A percentile compares a stretch with the other conserved stretches of the same genome.
These are phyloP conservation scores for Rhynchotus rufescens DNA, from an alignment of 2,797 vertebrate species.

Conservation along the genomic window DNA sequence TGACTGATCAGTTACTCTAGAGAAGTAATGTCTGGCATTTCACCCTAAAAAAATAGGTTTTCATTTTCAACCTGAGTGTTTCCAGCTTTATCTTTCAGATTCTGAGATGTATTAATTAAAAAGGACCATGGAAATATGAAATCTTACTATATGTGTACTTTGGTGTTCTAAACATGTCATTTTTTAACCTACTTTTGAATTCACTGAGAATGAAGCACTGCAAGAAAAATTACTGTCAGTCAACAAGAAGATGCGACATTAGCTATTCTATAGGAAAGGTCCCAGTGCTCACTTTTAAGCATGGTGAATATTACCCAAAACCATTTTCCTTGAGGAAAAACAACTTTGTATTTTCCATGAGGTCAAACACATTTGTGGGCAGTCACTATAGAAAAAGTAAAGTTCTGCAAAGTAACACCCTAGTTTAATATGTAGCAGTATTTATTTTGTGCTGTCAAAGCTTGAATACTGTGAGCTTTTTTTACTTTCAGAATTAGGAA, in stretches of 20 bases:
- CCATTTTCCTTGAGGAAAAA: not conserved
- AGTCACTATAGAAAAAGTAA: not conserved
- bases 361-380: not conserved
- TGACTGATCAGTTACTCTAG: not conserved
- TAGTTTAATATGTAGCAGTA: not conserved
- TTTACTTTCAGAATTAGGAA: not conserved
- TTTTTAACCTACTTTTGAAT: conserved; percentile 18
- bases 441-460: not conserved
- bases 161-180: not conserved
- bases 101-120: not conserved
- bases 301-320: not conserved
- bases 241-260: not conserved
- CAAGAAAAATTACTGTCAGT: not conserved
- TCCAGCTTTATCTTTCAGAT: not conserved
- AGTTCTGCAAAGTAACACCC: not conserved
- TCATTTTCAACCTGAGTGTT: not conserved
- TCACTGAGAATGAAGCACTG: accelerated
- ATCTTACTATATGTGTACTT: not conserved
- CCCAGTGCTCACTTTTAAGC: not conserved
- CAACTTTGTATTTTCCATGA: not conserved
- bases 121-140: not conserved
- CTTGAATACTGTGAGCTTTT: not conserved
- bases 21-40: not conserved
- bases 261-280: not conserved
- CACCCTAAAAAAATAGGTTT: not conserved